Evolutionary conservation across 2,113 vertebrate species (phyloP).

Genomic region (Centropus unirufus): DNA sequence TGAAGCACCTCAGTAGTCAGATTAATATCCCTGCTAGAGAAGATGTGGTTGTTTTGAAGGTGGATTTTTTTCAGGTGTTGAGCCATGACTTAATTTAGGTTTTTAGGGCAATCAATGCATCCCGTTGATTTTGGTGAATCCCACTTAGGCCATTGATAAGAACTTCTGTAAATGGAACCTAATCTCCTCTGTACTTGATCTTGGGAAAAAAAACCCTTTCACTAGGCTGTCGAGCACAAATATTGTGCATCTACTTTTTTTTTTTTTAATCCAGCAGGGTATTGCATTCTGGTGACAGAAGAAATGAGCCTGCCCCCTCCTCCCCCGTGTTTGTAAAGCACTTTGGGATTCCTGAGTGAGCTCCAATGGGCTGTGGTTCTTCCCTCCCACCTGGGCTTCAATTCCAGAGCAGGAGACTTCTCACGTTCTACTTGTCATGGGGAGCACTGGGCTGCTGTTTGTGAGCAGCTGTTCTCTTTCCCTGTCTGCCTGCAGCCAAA

Average conservation of each 20-base stretch:
- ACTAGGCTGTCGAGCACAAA: neutral
- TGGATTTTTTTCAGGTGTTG: neutral
- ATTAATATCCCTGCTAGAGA: neutral
- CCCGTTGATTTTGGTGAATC: neutral
- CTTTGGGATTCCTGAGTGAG: neutral
- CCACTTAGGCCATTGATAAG: neutral
- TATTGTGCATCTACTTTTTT: neutral
- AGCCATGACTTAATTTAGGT: neutral
- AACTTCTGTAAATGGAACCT: neutral
- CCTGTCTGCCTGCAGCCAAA: neutral
- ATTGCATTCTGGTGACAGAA: neutral
- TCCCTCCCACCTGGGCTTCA: neutral
- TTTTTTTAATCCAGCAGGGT: neutral
- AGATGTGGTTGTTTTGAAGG: neutral
- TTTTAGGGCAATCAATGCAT: neutral
- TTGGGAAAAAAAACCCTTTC: neutral
- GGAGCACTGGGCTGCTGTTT: neutral
- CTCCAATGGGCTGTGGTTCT: neutral
- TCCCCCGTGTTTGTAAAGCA: neutral
- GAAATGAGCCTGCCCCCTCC: neutral
- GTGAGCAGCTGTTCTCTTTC: constrained; percentile 51
- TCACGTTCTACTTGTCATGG: neutral
- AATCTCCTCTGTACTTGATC: neutral
- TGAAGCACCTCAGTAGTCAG: neutral
- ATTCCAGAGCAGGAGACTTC: neutral